Base-by-base conservation (phyloP, 2,888 invertebrate species). In the Lasioglossum figueresi region DNA sequence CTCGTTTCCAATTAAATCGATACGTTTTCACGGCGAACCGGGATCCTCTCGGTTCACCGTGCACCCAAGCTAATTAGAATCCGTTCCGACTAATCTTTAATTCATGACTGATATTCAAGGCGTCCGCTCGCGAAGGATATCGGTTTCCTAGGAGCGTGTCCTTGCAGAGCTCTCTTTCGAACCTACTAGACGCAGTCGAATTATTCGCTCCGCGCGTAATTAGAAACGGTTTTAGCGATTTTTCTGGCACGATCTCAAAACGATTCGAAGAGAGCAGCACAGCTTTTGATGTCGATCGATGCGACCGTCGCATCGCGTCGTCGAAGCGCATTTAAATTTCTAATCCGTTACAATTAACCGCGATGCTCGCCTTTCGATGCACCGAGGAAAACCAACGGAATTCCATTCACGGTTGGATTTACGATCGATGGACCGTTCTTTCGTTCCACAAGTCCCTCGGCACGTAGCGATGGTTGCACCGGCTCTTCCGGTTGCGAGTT, bases 81-180 rank as follows among this genome's bases (percentile, higher is more conserved):
- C 84, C 84, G 74, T 74, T 84, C 84, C 23, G 87, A 79, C 80
- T 88, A 80, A 88, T 88, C 88, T 88, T 88, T 88, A 88, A 88
- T 88, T 88, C 87, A 88, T 88, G 84, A 88, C 82, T 84, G 84
- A 80, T 82, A 84, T 82, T 78, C 76, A 79, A 82, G 66, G 48
- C 82, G 77, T 37, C 72, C 66, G 56, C 73, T 73, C 48, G 68
- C 76, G 80, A 72, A 48, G 75, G 80, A 72, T 80, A 76, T 84
- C 76, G 73, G 85, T 59, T 72, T 27, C 76, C 78, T 56, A 84
- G 73, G 68, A 73, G 48, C 3, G 40, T 82, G 66, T 82, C 72
- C 83, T 77, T 76, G 72, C 45, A 14, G n/a, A 52, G 52, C 52
- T n/a, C 52, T 52, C n/a, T 52, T 52, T 52, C 75, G 34, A 59